These are phyloP conservation scores for Mormyrops boulengeri DNA, from an alignment of 2,797 vertebrate species.

Conservation along the genomic window DNA sequence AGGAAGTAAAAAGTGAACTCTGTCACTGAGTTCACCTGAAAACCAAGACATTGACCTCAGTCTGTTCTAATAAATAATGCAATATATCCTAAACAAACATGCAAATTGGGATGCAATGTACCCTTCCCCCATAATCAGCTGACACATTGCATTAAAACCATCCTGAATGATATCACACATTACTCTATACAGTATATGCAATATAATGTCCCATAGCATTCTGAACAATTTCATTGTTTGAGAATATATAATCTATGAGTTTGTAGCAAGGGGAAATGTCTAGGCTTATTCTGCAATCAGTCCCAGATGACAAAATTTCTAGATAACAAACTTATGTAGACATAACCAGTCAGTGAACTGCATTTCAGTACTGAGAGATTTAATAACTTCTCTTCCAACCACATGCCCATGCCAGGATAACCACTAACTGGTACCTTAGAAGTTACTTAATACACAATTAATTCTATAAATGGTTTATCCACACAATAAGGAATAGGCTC, in stretches of 20 bases:
- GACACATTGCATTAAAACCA: neutral
- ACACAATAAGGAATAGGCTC: neutral
- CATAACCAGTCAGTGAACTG: neutral
- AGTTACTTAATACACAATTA: neutral
- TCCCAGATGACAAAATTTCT: neutral
- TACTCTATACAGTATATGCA: neutral
- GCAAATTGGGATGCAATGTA: neutral
- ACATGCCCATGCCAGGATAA: neutral
- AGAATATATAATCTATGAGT: neutral
- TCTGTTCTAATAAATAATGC: neutral
- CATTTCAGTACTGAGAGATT: neutral
- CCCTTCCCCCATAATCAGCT: neutral
- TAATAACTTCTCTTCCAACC: neutral
- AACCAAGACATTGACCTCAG: neutral
- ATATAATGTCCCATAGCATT: neutral
- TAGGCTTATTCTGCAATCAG: neutral
- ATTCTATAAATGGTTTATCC: neutral
- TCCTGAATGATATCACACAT: neutral
- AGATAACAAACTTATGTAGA: neutral
- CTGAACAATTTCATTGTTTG: neutral
- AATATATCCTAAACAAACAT: neutral
- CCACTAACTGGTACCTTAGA: neutral
- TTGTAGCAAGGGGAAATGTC: neutral
- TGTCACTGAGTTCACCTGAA: neutral
- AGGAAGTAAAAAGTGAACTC: neutral